These are phyloP conservation scores for Kradibia gibbosae DNA, from an alignment of 1,140 invertebrate genomes.

Conservation along the genomic window DNA sequence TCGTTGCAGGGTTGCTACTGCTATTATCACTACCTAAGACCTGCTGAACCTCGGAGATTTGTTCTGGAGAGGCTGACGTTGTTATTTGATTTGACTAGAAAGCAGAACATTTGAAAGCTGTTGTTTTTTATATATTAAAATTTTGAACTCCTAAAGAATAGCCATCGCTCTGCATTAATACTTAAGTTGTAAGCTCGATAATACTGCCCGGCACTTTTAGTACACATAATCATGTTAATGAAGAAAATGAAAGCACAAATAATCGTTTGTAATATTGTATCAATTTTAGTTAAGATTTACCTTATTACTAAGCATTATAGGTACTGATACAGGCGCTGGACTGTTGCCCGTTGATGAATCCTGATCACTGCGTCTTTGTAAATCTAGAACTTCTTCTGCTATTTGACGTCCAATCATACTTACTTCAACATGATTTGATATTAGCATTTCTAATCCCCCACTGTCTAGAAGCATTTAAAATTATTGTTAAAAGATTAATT, in stretches of 20 bases:
- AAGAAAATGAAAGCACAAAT: too few species aligned
- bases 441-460: slow-evolving; percentile 79
- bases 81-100: slow-evolving; percentile 58
- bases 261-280: too few species aligned
- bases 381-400: slow-evolving; percentile 80
- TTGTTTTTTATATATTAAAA: too few species aligned
- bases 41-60: slow-evolving; percentile 56
- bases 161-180: too few species aligned
- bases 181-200: too few species aligned
- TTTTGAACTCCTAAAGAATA: too few species aligned
- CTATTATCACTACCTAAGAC: slow-evolving; percentile 57
- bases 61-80: slow-evolving; percentile 60
- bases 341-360: slow-evolving; percentile 71
- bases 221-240: too few species aligned
- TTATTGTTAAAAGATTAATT: too few species aligned
- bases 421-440: slow-evolving; percentile 83
- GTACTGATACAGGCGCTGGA: slow-evolving; percentile 67
- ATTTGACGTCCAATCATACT: slow-evolving; percentile 86
- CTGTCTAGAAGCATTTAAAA: slow-evolving; percentile 66
- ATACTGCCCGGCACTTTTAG: too few species aligned
- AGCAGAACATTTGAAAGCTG: background rate
- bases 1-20: slow-evolving; percentile 58
- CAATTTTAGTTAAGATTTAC: slow-evolving; percentile 54
- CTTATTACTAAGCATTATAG: slow-evolving; percentile 62
- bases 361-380: slow-evolving; percentile 73